Evolutionary conservation across 2,888 invertebrate species (phyloP).

Genomic region (Agriotes lineatus): DNA sequence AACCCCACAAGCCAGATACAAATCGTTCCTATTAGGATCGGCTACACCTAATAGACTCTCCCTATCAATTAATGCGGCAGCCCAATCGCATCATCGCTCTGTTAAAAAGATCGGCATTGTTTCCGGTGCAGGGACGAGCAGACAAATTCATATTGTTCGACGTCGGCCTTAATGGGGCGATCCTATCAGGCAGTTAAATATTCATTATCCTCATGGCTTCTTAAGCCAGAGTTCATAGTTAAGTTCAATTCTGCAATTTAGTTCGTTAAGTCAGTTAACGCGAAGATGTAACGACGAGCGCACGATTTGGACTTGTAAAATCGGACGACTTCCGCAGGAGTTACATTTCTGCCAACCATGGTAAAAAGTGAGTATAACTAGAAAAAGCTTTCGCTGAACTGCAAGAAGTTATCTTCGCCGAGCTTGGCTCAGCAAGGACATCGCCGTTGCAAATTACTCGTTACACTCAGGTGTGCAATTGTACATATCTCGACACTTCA

Average conservation of each 20-base stretch:
- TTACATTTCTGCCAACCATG: slow-evolving; percentile 10
- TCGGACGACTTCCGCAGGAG: background rate
- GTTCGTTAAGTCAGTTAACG: slow-evolving; percentile 40
- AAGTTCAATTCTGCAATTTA: slow-evolving; percentile 43
- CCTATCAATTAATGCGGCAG: slow-evolving; percentile 41
- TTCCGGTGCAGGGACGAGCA: slow-evolving; percentile 21
- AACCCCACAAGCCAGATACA: background rate
- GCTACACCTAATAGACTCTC: slow-evolving; percentile 39
- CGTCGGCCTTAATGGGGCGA: slow-evolving; percentile 6
- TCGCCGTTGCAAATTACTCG: no score
- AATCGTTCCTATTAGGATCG: slow-evolving; percentile 33
- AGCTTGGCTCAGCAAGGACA: no score
- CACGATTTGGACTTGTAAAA: slow-evolving; percentile 15
- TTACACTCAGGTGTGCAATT: no score
- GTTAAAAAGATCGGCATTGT: slow-evolving; percentile 37
- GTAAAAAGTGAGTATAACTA: slow-evolving; percentile 27
- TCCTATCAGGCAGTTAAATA: slow-evolving; percentile 25
- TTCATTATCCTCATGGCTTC: slow-evolving; percentile 29
- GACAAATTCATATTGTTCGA: background rate
- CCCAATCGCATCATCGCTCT: slow-evolving; percentile 34
- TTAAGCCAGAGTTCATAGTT: slow-evolving; percentile 39
- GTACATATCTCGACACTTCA: slow-evolving; percentile 17
- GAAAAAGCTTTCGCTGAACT: background rate
- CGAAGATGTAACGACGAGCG: slow-evolving; percentile 33
- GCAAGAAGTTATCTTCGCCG: no score